Evolutionary conservation across 2,113 vertebrate species (phyloP).

Genomic region (Stigmatopora nigra): DNA sequence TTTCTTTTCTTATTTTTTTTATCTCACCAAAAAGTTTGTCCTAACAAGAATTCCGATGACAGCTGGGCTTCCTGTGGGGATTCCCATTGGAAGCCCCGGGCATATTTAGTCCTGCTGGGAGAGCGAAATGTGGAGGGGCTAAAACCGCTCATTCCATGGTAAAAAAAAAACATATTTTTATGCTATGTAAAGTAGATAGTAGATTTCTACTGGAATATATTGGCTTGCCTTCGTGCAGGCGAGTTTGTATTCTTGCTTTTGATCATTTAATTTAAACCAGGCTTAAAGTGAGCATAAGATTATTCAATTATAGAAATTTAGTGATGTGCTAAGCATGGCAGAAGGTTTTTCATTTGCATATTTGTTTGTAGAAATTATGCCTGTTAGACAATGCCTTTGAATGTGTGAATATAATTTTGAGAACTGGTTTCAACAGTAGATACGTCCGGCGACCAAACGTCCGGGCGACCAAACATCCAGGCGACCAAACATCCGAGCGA

Average conservation of each 20-base stretch:
- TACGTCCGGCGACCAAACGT: too few relatives aligned
- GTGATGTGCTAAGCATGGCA: not conserved
- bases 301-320: not conserved
- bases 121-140: not conserved
- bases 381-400: too few relatives aligned
- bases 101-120: not conserved
- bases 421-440: too few relatives aligned
- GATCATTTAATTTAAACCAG: not conserved
- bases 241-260: not conserved
- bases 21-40: not conserved
- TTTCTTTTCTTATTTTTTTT: not conserved
- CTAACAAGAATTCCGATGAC: slow-evolving; percentile 4
- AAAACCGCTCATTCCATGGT: not conserved
- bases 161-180: slow-evolving; percentile 1
- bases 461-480: too few relatives aligned
- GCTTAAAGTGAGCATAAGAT: not conserved
- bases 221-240: not conserved
- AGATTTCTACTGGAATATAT: not conserved
- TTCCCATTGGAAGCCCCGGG: slow-evolving; percentile 3
- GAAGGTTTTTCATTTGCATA: not conserved
- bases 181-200: slow-evolving; percentile 1
- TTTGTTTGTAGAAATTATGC: too few relatives aligned
- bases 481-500: too few relatives aligned
- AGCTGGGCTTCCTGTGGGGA: not conserved
- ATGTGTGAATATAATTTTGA: too few relatives aligned